Conservation (phyloP, 2,888 invertebrate species). For the Drosophila mettleri region DNA sequence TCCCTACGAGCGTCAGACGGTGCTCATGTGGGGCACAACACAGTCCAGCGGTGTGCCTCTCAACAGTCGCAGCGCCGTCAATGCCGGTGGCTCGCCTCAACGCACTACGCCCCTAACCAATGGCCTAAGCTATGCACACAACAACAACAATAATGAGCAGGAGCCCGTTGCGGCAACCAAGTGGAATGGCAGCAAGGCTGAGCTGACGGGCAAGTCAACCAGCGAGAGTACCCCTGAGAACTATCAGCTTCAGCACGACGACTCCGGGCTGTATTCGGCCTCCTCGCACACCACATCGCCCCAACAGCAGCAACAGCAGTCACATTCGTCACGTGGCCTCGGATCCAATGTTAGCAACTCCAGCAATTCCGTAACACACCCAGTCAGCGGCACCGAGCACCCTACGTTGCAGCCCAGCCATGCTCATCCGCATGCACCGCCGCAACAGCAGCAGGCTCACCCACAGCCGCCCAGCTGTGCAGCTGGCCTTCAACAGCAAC, state of each 20-base stretch:
- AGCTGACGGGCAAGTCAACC: conserved; percentile 64
- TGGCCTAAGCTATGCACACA: conserved; percentile 73
- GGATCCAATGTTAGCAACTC: conserved; percentile 62
- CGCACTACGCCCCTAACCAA: conserved; percentile 84
- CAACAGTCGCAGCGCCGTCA: conserved; percentile 70
- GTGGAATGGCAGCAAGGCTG: conserved; percentile 78
- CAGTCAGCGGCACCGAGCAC: conserved; percentile 51
- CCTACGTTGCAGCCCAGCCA: conserved; percentile 56
- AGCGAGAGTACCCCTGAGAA: conserved; percentile 76
- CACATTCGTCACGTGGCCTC: conserved; percentile 44
- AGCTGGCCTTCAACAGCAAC: conserved; percentile 39
- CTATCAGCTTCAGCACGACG: conserved; percentile 81
- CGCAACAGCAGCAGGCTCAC: conserved; percentile 32
- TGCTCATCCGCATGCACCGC: conserved; percentile 43
- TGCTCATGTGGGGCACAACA: conserved; percentile 95
- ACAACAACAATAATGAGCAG: conserved; percentile 70
- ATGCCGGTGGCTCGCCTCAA: conserved; percentile 83
- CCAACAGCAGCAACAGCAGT: conserved; percentile 68
- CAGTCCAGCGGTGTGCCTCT: conserved; percentile 84
- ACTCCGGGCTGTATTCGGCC: conserved; percentile 81
- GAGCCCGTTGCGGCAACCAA: conserved; percentile 67
- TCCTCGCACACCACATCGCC: conserved; percentile 83
- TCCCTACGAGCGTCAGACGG: conserved; percentile 90
- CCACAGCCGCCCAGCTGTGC: conserved; percentile 28
- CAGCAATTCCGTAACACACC: conserved; percentile 75